A percentile compares a stretch with the other conserved stretches of the same genome.
phyloP scores from a whole-genome alignment of 2,797 vertebrate species.

The Fistularia tabacaria region DNA sequence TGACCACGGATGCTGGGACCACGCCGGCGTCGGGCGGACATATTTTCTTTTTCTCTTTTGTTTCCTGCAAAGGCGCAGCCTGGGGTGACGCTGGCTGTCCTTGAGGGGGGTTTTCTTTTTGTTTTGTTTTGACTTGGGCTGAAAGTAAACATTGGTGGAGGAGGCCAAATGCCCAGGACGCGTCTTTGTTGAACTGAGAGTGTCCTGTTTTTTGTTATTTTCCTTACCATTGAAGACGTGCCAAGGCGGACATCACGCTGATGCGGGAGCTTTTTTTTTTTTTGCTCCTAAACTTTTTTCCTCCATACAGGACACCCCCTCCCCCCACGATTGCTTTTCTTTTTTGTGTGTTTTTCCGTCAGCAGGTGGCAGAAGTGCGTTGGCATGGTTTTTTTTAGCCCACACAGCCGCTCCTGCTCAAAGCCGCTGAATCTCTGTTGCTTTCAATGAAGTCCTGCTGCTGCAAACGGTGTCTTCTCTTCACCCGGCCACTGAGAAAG shows the following conservation, averaged over 20 bases:
- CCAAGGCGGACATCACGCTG: constrained; percentile 34
- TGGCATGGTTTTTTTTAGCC: neutral
- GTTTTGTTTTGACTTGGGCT: constrained; percentile 6
- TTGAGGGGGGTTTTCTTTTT: too few relatives aligned
- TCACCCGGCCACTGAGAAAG: too few relatives aligned
- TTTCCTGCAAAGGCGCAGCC: neutral
- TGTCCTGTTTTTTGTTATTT: constrained; percentile 33
- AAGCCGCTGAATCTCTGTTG: too few relatives aligned
- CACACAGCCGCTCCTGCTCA: too few relatives aligned
- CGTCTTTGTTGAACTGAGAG: constrained; percentile 14
- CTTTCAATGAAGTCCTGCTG: too few relatives aligned
- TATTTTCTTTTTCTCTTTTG: neutral
- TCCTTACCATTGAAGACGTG: constrained; percentile 41
- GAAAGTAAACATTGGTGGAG: constrained; percentile 20
- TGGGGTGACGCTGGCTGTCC: too few relatives aligned
- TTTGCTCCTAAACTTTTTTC: neutral
- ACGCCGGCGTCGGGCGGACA: neutral
- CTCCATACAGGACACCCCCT: neutral
- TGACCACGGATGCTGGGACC: constrained; percentile 14
- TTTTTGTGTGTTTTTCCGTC: constrained; percentile 30
- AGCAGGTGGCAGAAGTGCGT: constrained; percentile 66
- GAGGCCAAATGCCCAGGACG: constrained; percentile 36
- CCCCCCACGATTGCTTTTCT: neutral
- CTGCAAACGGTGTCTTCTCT: too few relatives aligned
- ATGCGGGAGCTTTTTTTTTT: constrained; percentile 9